phyloP scores from a whole-genome alignment of 2,113 vertebrate genomes.

The Psophia crepitans region DNA sequence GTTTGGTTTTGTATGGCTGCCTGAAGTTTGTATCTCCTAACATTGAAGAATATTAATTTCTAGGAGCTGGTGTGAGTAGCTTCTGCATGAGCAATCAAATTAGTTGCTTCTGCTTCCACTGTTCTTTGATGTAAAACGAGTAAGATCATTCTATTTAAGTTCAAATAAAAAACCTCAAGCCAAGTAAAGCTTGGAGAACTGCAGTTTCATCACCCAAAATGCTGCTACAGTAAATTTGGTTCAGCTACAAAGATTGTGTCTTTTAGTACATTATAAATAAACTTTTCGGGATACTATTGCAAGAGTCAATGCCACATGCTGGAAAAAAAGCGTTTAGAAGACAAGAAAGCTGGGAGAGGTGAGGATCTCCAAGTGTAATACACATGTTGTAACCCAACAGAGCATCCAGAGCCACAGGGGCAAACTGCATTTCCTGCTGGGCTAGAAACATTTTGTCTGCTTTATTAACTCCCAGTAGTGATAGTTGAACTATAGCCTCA shows the following conservation, averaged over 20 bases:
- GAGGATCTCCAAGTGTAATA: not conserved
- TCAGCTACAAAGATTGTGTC: not conserved
- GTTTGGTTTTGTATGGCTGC: not conserved
- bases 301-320: constrained; percentile 1
- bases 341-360: not conserved
- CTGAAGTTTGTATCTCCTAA: not conserved
- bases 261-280: constrained; percentile 41
- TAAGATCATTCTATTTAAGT: not conserved
- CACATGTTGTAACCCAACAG: not conserved
- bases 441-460: not conserved
- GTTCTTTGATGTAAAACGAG: not conserved
- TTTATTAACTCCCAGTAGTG: not conserved
- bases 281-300: not conserved
- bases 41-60: not conserved
- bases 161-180: not conserved
- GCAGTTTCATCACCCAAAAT: not conserved
- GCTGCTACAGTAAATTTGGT: not conserved
- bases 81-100: not conserved
- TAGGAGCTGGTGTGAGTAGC: not conserved
- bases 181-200: not conserved
- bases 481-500: not conserved
- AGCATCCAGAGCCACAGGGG: not conserved
- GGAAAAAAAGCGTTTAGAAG: constrained; percentile 18
- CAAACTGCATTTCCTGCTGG: not conserved
- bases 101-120: not conserved